Percentiles rank a stretch among this genome's conserved stretches.
Evolutionary conservation across 2,797 vertebrate species (phyloP).

Genomic region (Pseudochirops corinnae): DNA sequence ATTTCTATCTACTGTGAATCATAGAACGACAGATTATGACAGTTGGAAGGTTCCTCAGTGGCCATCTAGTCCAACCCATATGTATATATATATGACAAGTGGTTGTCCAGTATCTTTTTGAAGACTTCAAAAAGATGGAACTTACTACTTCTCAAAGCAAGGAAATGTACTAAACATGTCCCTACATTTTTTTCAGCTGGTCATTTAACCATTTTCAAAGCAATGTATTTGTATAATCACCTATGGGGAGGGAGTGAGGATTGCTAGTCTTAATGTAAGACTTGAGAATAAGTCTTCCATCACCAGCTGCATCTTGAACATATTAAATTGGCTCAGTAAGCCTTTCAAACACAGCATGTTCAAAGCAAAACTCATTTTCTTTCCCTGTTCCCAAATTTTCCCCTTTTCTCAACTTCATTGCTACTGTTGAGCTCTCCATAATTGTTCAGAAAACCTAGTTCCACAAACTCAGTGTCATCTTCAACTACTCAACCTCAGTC

Average conservation of each 20-base stretch:
- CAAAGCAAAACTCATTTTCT: not conserved
- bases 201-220: not conserved
- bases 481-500: not conserved
- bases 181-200: not conserved
- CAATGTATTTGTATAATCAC: not conserved
- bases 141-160: not conserved
- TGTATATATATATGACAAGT: not conserved
- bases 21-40: not conserved
- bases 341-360: not conserved
- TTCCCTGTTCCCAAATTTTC: not conserved
- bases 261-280: not conserved
- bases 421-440: not conserved
- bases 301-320: not conserved
- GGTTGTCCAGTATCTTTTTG: not conserved
- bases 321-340: not conserved
- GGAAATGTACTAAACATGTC: not conserved
- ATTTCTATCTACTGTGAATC: not conserved
- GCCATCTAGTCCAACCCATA: not conserved
- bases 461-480: not conserved
- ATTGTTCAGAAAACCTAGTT: not conserved
- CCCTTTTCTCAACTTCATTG: not conserved
- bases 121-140: not conserved
- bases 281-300: not conserved
- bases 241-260: not conserved
- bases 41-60: not conserved